Evolutionary conservation across 2,113 vertebrate species (phyloP), one percentile per base, ranked within the genome.

Genomic region (Calidris pugnax): DNA sequence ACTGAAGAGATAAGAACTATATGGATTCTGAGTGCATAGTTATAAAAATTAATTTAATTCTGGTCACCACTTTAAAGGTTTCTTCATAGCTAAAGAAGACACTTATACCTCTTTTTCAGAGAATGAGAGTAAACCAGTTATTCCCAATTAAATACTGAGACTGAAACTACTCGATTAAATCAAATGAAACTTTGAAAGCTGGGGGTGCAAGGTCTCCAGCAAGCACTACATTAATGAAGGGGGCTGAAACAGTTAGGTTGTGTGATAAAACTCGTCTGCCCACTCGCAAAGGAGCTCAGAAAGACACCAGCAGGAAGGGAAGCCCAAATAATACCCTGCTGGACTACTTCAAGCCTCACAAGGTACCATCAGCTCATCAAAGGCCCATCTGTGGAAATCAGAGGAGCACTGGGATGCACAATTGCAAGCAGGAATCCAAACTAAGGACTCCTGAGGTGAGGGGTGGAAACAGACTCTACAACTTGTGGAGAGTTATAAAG

Each of bases 21-120:
- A 68, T 50, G 30, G 68, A 59, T 89, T 78, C 76, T 87, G 50
- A 71, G 92, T 43, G 20, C 2, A 3, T 20, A 93, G n/a, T 88
- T 95, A 76, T 47, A 82, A 79, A 87, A 93, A 62, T 33, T 56
- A 87, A 84, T 75, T 68, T 79, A 68, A 92, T 94, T 82, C 71
- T 62, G 32, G 22, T 66, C 27, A 76, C 33, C 20, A 47, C 30
- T 87, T 93, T 56, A 95, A 91, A 89, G 16, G 24, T 82, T 91
- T 66, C 12, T 63, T 83, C 45, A 62, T 32, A 82, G 7, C 7
- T 53, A n/a, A 8, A 5, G 22, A 90, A 90, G n/a, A 69, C 8
- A 79, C 64, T 89, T 64, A 79, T 82, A n/a, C 13, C 24, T 26
- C 14, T 47, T 91, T 87, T 62, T 81, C 47, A 39, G 26, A 91